Evolutionary conservation across 2,888 invertebrate genomes (phyloP).

Genomic region (Heteropelma amictum): DNA sequence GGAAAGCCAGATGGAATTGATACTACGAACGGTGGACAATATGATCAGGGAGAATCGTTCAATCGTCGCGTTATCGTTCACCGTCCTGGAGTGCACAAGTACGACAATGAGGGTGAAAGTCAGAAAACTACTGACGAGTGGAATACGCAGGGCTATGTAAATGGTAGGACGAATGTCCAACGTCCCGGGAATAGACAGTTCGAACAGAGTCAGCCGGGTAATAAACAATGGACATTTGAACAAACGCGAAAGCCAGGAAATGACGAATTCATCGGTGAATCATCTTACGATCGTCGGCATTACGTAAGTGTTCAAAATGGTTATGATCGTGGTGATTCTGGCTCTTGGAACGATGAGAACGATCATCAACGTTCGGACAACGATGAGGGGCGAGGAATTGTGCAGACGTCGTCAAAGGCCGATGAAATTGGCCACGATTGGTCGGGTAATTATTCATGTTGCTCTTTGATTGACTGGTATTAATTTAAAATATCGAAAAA

Average conservation of each 20-base stretch:
- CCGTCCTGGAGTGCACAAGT: no score
- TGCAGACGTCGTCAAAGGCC: neutral
- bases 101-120: conserved; percentile 8
- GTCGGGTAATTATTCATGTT: conserved; percentile 8
- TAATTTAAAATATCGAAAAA: neutral
- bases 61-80: no score
- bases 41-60: no score
- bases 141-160: conserved; percentile 6
- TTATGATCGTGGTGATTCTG: neutral
- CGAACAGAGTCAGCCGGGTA: neutral
- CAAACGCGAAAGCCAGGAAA: neutral
- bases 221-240: neutral
- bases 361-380: neutral
- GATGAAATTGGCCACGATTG: neutral
- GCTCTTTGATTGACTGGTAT: neutral
- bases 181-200: neutral
- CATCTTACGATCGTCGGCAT: conserved; percentile 3
- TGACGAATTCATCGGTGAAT: neutral
- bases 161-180: neutral
- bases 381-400: neutral
- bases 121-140: neutral
- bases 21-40: no score
- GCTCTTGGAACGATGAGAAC: conserved; percentile 3
- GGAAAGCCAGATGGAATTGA: no score
- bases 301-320: neutral